A percentile compares a stretch with the other conserved stretches of the same genome.
phyloP scores from a whole-genome alignment of 2,888 invertebrate genomes.

The Steinernema hermaphroditum region DNA sequence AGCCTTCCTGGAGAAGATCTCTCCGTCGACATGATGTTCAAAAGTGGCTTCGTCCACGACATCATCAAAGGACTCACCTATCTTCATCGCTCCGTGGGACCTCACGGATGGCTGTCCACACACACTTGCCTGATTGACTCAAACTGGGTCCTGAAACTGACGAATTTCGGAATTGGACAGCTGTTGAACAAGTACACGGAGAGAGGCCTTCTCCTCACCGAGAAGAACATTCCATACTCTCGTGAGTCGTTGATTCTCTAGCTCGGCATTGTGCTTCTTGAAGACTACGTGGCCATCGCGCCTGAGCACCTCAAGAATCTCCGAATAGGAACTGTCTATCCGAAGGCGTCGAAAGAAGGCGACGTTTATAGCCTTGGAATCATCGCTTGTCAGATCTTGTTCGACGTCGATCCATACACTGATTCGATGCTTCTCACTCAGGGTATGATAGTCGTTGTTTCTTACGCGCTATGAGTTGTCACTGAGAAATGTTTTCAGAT shows the following conservation, averaged over 20 bases:
- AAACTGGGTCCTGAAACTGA: conserved; percentile 63
- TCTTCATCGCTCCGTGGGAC: conserved; percentile 58
- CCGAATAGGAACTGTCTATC: conserved; percentile 48
- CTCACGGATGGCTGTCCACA: conserved; percentile 54
- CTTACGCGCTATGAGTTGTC: no score
- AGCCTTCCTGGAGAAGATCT: conserved; percentile 47
- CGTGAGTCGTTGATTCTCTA: no score
- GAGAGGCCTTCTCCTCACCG: conserved; percentile 42
- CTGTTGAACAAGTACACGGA: conserved; percentile 49
- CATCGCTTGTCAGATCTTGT: conserved; percentile 43
- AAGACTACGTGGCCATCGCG: conserved; percentile 52
- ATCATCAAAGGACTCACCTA: conserved; percentile 59
- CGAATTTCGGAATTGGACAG: conserved; percentile 57
- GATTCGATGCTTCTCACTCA: not conserved
- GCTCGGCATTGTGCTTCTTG: no score
- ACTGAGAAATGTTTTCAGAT: no score
- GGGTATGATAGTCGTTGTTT: not conserved
- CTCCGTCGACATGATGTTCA: conserved; percentile 59
- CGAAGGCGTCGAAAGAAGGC: conserved; percentile 50
- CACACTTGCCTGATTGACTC: conserved; percentile 61
- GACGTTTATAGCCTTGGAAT: conserved; percentile 56
- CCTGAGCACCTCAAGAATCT: conserved; percentile 56
- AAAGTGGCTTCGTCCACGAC: conserved; percentile 62
- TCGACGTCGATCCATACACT: conserved; percentile 34
- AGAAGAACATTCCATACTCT: conserved; percentile 29